Evolutionary conservation across 2,888 invertebrate genomes (phyloP), one percentile per base, ranked within the genome.

Genomic region (Odontomyia ornata): DNA sequence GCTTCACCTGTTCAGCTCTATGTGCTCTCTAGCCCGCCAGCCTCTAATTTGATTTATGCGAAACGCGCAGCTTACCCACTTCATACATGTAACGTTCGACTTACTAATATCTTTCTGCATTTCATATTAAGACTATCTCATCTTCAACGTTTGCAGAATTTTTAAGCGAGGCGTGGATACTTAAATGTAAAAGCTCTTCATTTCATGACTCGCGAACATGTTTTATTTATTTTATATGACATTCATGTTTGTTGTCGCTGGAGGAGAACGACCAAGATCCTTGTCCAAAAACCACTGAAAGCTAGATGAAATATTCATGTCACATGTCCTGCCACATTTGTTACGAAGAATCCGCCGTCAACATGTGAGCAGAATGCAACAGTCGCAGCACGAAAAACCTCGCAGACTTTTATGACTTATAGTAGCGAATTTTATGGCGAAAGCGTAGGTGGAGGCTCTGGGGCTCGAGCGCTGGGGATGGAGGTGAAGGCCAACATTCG

Each of bases 231-330:
- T 52, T 52, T 52, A 52, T 52, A 52, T 52, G 15, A 18, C 52
- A 52, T 15, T 52, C 52, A 18, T 52, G 52, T 15, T 18, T 52
- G 52, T n/a, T 36, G 36, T 36, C 36, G 64, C 60, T n/a, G 15
- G 13, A 9, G 25, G 11, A 23, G 15, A 4, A 52, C 13, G 13
- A n/a, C 30, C 21, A n/a, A 25, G 21, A 72, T 52, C n/a, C 56
- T 21, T 47, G 23, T 47, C 46, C 28, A 18, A 47, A 64, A 72
- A 56, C 52, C 71, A 28, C 21, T 27, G 25, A 69, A 47, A 30
- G 28, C 47, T n/a, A 47, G 47, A 75, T 67, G 76, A 76, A 67
- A 76, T 64, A 76, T 76, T 76, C 76, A 76, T 76, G 76, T 76
- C 76, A 76, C 76, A 76, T 52, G 76, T 65, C 64, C 36, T 67